phyloP scores from a whole-genome alignment of 1,140 invertebrate genomes.

The Drosophila mauritiana region DNA sequence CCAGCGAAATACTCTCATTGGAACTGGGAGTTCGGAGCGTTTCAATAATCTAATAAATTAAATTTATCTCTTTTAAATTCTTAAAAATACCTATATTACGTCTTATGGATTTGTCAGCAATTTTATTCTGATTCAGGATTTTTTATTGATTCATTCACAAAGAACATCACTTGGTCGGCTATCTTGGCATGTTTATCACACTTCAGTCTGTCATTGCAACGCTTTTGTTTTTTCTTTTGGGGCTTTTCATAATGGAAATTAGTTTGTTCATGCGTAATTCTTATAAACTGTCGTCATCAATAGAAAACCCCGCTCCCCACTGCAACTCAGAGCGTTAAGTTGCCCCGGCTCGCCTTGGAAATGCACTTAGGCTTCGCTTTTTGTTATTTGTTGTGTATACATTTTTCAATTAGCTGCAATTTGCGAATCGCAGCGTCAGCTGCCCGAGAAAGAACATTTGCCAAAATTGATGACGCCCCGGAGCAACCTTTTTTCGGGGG shows the following conservation, averaged over 20 bases:
- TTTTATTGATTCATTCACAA: not conserved
- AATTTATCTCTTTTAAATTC: too few species aligned
- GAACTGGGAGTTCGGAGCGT: too few species aligned
- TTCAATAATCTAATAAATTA: too few species aligned
- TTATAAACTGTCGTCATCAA: constrained; percentile 81
- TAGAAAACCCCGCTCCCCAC: constrained; percentile 20
- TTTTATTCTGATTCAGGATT: not conserved
- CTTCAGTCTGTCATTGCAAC: constrained; percentile 18
- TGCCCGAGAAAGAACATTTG: constrained; percentile 43
- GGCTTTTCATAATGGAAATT: constrained; percentile 73
- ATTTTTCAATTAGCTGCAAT: constrained; percentile 77
- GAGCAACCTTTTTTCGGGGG: constrained; percentile 17
- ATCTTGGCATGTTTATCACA: not conserved
- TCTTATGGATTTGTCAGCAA: not conserved
- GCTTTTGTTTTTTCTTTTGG: constrained; percentile 25
- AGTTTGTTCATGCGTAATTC: constrained; percentile 74
- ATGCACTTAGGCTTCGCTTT: constrained; percentile 78
- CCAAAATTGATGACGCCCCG: constrained; percentile 71
- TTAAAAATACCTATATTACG: not conserved
- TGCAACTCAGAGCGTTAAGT: constrained; percentile 51
- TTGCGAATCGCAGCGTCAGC: constrained; percentile 39
- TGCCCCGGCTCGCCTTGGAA: constrained; percentile 71
- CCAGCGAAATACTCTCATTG: constrained; percentile 44
- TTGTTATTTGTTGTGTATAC: constrained; percentile 58
- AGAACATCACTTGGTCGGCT: constrained; percentile 3